These are phyloP conservation scores for Nycticorax nycticorax DNA, from an alignment of 2,113 vertebrate genomes.

Conservation along the genomic window DNA sequence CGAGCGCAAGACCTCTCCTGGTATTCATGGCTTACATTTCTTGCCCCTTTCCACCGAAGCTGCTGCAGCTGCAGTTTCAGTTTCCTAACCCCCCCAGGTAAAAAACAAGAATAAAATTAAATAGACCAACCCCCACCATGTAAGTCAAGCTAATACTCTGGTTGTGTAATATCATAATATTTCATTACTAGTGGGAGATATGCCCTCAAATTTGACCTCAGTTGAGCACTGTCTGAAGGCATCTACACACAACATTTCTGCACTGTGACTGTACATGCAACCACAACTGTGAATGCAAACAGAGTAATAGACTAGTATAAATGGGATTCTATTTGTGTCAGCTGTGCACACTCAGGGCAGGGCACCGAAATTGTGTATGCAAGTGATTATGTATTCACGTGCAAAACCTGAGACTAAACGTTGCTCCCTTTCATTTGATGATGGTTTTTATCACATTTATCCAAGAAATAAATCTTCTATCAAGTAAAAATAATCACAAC, in stretches of 20 bases:
- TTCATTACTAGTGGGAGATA: neutral
- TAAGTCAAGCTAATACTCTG: neutral
- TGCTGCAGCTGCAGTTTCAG: constrained; percentile 86
- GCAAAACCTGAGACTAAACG: neutral
- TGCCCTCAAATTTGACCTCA: neutral
- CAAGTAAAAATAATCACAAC: neutral
- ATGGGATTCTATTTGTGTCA: neutral
- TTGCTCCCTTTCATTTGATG: neutral
- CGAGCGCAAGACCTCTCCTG: constrained; percentile 82
- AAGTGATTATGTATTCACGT: neutral
- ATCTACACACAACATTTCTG: neutral
- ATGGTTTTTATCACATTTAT: neutral
- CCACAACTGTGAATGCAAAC: neutral
- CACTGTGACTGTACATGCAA: too few relatives aligned
- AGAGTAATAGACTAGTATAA: neutral
- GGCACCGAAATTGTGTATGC: neutral
- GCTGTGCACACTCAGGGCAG: neutral
- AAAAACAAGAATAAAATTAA: neutral
- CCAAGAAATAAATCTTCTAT: neutral
- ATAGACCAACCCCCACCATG: fast-evolving
- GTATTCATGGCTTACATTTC: constrained; percentile 60
- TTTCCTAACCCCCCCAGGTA: constrained; percentile 70
- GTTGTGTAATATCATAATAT: neutral
- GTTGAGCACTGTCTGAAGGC: neutral
- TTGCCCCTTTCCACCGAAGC: constrained; percentile 75